Evolutionary conservation across 2,888 invertebrate species (phyloP), one percentile per base, ranked within the genome.

Genomic region (Lasioglossum marginatum): DNA sequence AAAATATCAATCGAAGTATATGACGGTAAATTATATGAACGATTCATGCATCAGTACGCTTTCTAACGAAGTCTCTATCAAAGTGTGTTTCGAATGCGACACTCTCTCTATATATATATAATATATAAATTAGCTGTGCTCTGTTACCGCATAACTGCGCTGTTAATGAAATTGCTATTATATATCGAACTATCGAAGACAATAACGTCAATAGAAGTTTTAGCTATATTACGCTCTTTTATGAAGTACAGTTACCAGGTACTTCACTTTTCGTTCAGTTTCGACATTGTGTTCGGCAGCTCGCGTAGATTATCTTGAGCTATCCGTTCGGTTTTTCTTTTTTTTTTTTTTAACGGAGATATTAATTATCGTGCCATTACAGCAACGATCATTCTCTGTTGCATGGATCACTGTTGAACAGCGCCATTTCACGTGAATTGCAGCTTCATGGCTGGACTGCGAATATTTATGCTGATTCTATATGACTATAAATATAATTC

Each of bases 131-230:
- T 82, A 52, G 57, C 73, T 75, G 66, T 68, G 40, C 74, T 86
- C 73, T 48, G 70, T 81, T 83, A 73, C 60, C 57, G 77, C 81
- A 81, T 76, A 71, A 63, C 76, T 57, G 23, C 60, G 75, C 77
- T 82, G 73, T 81, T 81, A 70, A 81, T 73, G 78, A 81, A 82
- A 83, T 83, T 77, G 75, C 77, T 87, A 78, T 77, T 75, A 40
- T 48, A 52, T 73, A 77, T 71, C 40, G 73, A 87, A 85, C 84
- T 88, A 78, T 88, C 78, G 27, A 85, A 80, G 88, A 89, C 90
- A 89, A 90, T 89, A 90, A 89, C 37, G 81, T 82, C 81, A 75
- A 34, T 80, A 82, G 43, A 79, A 31, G 63, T 78, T 77, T 83
- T 73, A 52, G 57, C 57, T 71, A 12, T 75, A 34, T 14, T 45